These are phyloP conservation scores for Timandra comae DNA, from an alignment of 2,888 invertebrate species.

Conservation along the genomic window DNA sequence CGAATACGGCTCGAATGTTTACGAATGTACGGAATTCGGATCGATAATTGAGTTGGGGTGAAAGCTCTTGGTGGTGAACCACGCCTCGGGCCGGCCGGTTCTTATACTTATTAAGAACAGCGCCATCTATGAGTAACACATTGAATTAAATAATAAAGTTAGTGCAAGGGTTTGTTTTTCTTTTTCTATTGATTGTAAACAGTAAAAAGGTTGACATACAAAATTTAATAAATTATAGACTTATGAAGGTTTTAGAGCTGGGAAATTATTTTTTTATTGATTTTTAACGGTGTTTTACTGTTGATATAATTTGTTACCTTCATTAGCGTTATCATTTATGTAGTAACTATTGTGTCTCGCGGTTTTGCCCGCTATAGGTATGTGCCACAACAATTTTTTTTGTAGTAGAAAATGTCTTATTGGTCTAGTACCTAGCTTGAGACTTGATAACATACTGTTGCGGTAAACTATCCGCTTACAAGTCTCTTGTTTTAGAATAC, in stretches of 20 bases:
- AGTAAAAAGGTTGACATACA: no score
- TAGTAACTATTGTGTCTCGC: neutral
- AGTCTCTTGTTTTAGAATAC: no score
- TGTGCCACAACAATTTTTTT: neutral
- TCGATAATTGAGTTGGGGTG: conserved; percentile 63
- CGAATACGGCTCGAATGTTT: conserved; percentile 46
- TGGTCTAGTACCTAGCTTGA: no score
- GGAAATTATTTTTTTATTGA: neutral
- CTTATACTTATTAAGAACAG: conserved; percentile 28
- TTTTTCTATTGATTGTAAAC: no score
- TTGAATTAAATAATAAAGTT: conserved; percentile 22
- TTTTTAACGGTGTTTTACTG: neutral
- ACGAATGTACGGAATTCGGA: conserved; percentile 35
- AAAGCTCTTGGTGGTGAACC: conserved; percentile 50
- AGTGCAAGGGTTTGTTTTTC: neutral
- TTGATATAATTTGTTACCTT: neutral
- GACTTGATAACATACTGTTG: no score
- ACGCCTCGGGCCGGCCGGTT: conserved; percentile 46
- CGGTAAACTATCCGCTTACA: no score
- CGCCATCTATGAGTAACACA: conserved; percentile 46
- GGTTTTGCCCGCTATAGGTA: neutral
- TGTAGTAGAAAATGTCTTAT: no score
- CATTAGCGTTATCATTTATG: no score
- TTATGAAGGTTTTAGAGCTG: neutral
- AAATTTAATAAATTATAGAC: neutral